Evolutionary conservation across 2,797 vertebrate genomes (phyloP).

Genomic region (Eurystomus glaucurus): DNA sequence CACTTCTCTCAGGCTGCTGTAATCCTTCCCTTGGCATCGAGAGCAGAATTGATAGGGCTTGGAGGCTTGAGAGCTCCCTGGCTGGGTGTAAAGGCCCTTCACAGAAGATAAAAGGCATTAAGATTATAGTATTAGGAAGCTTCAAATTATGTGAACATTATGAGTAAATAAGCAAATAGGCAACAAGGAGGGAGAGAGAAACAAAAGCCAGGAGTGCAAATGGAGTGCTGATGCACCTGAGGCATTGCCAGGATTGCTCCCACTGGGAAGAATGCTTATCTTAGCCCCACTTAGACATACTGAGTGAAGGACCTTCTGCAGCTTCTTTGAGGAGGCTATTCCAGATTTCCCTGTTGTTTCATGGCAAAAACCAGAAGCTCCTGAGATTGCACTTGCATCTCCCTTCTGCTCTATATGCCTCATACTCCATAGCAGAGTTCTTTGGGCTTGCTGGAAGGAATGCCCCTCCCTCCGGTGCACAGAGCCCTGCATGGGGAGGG

Average conservation of each 20-base stretch:
- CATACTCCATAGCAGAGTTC: not conserved
- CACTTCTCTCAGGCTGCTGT: not conserved
- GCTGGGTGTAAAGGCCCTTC: not conserved
- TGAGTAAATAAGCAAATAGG: not conserved
- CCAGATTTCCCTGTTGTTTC: not conserved
- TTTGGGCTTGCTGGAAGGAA: not conserved
- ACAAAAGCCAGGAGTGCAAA: not conserved
- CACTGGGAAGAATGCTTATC: fast-evolving
- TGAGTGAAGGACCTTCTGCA: not conserved
- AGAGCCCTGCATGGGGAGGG: fast-evolving
- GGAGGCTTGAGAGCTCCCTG: not conserved
- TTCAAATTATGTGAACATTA: not conserved
- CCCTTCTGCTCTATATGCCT: fast-evolving
- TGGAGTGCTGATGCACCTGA: not conserved
- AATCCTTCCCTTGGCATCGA: not conserved
- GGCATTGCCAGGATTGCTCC: not conserved
- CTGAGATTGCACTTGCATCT: not conserved
- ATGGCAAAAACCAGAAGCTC: not conserved
- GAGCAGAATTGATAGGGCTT: not conserved
- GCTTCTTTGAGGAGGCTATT: not conserved
- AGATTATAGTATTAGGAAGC: not conserved
- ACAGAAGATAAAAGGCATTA: not conserved
- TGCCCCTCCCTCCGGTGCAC: fast-evolving
- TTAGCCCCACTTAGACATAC: not conserved
- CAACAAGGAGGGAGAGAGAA: not conserved